These are phyloP conservation scores for Limanda limanda DNA, from an alignment of 2,113 vertebrate genomes.

Conservation along the genomic window DNA sequence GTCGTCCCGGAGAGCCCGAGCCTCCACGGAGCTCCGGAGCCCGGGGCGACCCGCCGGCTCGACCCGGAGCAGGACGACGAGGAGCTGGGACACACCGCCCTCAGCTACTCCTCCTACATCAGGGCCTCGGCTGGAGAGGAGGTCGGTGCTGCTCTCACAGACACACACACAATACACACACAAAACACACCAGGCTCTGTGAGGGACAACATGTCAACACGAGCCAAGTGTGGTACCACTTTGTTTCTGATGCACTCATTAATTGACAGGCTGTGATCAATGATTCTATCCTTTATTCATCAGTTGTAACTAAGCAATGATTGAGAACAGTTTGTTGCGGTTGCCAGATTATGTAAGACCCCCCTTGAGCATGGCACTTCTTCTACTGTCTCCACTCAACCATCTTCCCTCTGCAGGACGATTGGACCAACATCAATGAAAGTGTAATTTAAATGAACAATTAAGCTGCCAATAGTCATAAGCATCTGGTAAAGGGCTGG, in stretches of 20 bases:
- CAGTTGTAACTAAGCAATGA: background rate
- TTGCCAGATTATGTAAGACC: background rate
- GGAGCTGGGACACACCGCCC: slow-evolving; percentile 73
- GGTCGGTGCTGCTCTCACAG: slow-evolving; percentile 64
- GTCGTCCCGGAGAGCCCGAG: slow-evolving; percentile 74
- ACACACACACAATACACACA: too few relatives aligned
- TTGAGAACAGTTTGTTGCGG: background rate
- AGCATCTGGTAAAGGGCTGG: too few relatives aligned
- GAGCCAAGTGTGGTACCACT: too few relatives aligned
- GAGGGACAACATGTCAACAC: too few relatives aligned
- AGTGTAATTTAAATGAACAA: background rate
- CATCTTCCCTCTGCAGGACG: too few relatives aligned
- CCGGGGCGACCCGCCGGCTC: slow-evolving; percentile 25
- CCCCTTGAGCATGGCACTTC: background rate
- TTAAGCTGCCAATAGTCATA: too few relatives aligned
- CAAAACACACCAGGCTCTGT: too few relatives aligned
- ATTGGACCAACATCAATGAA: background rate
- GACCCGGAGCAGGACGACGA: slow-evolving; percentile 76
- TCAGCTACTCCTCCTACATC: slow-evolving; percentile 81
- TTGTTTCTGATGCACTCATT: too few relatives aligned
- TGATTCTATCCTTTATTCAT: too few relatives aligned
- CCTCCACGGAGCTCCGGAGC: slow-evolving; percentile 63
- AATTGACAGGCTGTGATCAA: too few relatives aligned
- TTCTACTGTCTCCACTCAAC: background rate
- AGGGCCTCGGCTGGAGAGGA: slow-evolving; percentile 79